These are phyloP conservation scores for Colostygia pectinataria DNA, from an alignment of 2,888 invertebrate species.

Conservation along the genomic window DNA sequence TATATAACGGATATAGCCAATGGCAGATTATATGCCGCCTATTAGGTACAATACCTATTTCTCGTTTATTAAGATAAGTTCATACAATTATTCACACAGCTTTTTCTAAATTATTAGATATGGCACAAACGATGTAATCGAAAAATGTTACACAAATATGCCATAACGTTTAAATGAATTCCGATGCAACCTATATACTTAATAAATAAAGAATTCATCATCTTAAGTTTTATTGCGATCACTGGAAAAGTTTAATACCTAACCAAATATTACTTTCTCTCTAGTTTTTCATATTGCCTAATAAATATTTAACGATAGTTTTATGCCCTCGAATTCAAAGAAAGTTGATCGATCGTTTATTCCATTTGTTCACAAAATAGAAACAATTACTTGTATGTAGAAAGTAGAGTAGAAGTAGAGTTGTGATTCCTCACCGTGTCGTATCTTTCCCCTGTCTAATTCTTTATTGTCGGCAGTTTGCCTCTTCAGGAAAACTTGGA, in stretches of 20 bases:
- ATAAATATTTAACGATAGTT: neutral
- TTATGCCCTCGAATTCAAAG: neutral
- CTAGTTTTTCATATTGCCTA: neutral
- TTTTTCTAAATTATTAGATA: no score
- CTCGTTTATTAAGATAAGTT: no score
- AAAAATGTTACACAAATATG: no score
- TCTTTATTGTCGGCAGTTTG: slow-evolving; percentile 12
- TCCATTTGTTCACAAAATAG: slow-evolving; percentile 20
- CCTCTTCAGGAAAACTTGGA: slow-evolving; percentile 14
- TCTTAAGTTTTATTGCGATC: no score
- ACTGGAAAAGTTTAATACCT: neutral
- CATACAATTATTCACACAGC: no score
- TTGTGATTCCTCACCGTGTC: slow-evolving; percentile 20
- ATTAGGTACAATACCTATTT: no score
- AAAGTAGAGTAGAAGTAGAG: slow-evolving; percentile 16
- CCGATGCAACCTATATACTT: no score
- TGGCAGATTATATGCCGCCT: no score
- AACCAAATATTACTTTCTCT: neutral
- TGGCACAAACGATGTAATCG: no score
- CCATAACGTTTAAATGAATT: no score
- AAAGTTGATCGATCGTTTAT: slow-evolving; percentile 15
- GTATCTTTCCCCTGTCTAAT: slow-evolving; percentile 15
- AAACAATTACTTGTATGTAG: slow-evolving; percentile 22
- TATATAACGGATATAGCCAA: no score
- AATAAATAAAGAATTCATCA: no score